Percentiles rank a stretch among this genome's conserved stretches.
phyloP scores from a whole-genome alignment of 2,888 invertebrate species.

The Harmothoe impar region DNA sequence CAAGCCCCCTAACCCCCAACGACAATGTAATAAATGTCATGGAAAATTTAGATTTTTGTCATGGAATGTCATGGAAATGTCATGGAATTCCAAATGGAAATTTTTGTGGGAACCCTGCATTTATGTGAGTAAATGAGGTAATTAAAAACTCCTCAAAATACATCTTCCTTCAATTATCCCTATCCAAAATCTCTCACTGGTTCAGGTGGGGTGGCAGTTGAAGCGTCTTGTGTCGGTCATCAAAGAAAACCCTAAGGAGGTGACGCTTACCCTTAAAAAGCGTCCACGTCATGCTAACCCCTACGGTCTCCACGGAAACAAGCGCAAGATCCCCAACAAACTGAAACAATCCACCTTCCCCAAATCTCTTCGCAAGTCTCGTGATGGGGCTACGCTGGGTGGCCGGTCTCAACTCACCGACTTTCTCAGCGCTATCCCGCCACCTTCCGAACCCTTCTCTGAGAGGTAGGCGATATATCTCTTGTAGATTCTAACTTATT shows the following conservation, averaged over 20 bases:
- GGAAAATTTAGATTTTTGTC: too few species aligned
- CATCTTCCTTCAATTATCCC: too few species aligned
- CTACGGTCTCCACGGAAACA: slow-evolving; percentile 86
- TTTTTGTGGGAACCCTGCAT: too few species aligned
- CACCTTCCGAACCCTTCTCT: slow-evolving; percentile 61
- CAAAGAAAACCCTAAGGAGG: slow-evolving; percentile 91
- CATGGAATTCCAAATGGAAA: too few species aligned
- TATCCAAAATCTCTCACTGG: too few species aligned
- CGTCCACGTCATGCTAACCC: slow-evolving; percentile 90
- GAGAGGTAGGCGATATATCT: slow-evolving; percentile 60
- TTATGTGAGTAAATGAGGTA: too few species aligned
- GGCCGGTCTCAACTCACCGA: slow-evolving; percentile 62
- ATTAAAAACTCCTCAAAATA: too few species aligned
- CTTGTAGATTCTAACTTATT: too few species aligned
- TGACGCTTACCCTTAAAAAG: slow-evolving; percentile 91
- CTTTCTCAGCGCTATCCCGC: slow-evolving; percentile 61
- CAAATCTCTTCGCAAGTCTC: slow-evolving; percentile 63
- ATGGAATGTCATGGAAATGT: too few species aligned
- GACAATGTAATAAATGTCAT: too few species aligned
- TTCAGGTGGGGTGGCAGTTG: slow-evolving; percentile 91
- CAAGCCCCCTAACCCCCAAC: too few species aligned
- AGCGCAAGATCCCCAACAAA: slow-evolving; percentile 73
- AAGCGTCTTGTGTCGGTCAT: slow-evolving; percentile 89
- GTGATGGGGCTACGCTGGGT: slow-evolving; percentile 40
- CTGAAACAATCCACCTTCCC: slow-evolving; percentile 68